Evolutionary conservation across 2,113 vertebrate species (phyloP), one percentile per base, ranked within the genome.

Genomic region (Megaceryle maxima): DNA sequence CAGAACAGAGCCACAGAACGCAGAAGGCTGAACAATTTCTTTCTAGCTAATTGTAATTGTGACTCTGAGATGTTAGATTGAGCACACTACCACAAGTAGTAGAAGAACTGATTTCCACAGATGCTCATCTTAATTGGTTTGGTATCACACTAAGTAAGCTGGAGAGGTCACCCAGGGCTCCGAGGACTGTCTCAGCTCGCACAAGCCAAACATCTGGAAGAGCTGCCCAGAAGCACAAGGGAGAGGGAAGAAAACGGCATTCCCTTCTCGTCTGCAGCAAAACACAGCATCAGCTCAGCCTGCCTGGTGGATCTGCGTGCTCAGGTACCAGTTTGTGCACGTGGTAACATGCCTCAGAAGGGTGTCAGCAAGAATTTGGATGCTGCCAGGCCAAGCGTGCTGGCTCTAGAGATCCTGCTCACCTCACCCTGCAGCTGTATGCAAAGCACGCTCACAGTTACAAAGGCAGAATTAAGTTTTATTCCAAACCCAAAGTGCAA

Each of bases 391-490:
- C 74, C 68, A 56, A 21, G 5, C 4, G 29, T 78, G 69, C 70
- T 60, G 31, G 44, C 56, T 88, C 76, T 78, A 24, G 26, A 88
- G 86, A 75, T 64, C 77, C 69, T 79, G 62, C 56, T 59, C 70
- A 64, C 66, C 77, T 89, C 78, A 72, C 56, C 39, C 68, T 60
- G 51, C 81, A 83, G 86, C 43, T 87, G 69, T 63, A 90, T 60
- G 83, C 73, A 6, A 88, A 83, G 81, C 77, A 95, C 67, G 33
- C 70, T 69, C 5, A 1, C 62, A 44, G 43, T 60, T 84, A 78
- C n/a, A 43, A 89, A 82, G 73, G 69, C 62, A 94, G 87, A 94
- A 92, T 37, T 70, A 88, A 91, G 62, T 44, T 79, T 89, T 92
- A 75, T 53, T 63, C 56, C 22, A 70, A 95, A 94, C 43, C 56